Percentiles rank a stretch among this genome's conserved stretches.
These are phyloP conservation scores for Procambarus clarkii DNA, from an alignment of 1,140 invertebrate species.

Conservation along the genomic window DNA sequence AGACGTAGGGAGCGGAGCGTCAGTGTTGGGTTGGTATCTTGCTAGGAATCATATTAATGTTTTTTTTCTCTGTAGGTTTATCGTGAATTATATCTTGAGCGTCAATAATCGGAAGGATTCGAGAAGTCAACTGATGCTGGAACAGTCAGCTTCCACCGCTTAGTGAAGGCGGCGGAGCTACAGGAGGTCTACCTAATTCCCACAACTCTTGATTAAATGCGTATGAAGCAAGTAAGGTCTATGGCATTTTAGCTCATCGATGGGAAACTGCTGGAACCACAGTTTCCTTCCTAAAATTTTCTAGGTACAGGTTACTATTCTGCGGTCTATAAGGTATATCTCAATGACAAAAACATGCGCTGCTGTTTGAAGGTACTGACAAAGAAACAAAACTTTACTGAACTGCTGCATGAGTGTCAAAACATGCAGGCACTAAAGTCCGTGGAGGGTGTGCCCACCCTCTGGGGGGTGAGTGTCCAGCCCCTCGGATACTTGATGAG, in stretches of 20 bases:
- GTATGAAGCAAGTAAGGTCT: too few relatives aligned
- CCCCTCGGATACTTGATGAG: conserved; percentile 16
- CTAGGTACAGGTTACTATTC: not conserved
- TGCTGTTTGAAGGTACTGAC: conserved; percentile 9
- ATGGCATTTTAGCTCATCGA: not conserved
- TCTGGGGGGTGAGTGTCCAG: not conserved
- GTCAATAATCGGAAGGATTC: too few relatives aligned
- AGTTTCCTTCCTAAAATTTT: not conserved
- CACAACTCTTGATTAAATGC: too few relatives aligned
- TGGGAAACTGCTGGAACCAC: not conserved
- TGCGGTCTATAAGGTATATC: not conserved
- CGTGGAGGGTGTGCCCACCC: not conserved
- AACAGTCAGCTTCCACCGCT: too few relatives aligned
- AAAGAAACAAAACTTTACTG: not conserved
- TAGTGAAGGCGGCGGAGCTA: too few relatives aligned
- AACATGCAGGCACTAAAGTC: not conserved
- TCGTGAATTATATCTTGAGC: too few relatives aligned
- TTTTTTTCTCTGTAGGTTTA: too few relatives aligned
- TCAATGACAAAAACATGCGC: not conserved
- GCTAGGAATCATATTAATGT: too few relatives aligned
- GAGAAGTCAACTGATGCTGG: too few relatives aligned
- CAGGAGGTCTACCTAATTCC: too few relatives aligned
- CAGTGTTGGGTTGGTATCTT: too few relatives aligned
- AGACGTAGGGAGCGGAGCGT: too few relatives aligned
- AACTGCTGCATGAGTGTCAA: not conserved